Base-by-base conservation (phyloP, 2,888 invertebrate species). In the Conchocele bisecta region DNA sequence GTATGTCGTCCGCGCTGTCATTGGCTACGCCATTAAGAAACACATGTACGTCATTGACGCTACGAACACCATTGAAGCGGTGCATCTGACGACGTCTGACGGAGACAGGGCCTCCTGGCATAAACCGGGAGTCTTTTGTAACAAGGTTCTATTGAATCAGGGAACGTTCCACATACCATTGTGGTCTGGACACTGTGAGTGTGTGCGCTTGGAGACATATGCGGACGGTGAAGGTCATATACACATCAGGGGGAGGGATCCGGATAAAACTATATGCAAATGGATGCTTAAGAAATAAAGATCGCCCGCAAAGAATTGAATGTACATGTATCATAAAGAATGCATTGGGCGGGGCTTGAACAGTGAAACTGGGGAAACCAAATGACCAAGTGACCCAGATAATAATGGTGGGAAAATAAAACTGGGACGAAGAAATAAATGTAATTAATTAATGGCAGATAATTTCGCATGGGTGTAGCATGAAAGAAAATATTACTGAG, bases 1-100 rank as follows among this genome's bases (percentile, higher is more conserved):
- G 1, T 70, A 31, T 11, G 64, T 70, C 15, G 64, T 70, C 11
- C 51, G 70, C 7, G 58, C 70, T 3, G 61, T 64, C 9, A 64
- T 70, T 46, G 58, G 24, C 0, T 70, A 37, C 46, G 70, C 70
- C 7, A 26, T 64, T 3, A 51, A 59, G 37, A 58, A 44, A 3
- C 37, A 44, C 22, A 50, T 24, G 48, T 6, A 29, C n/a, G 64
- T 70, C 9, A 64, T 70, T 44, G 70, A 70, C n/a, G 70, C 70
- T 7, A 70, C 70, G 33, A 42, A 22, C 1, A 70, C 64, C 7
- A 70, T 70, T 20, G 59, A 63, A 31, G 42, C 70, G 0, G 70
- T 70, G 3, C 70, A 70, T 46, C 26, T 70, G n/a, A 70, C 54
- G 11, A 54, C 54, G 6, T 26, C 9, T n/a, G 69, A 69, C 44